Percentiles rank a stretch among this genome's conserved stretches.
Evolutionary conservation across 2,113 vertebrate species (phyloP).

Genomic region (Echinops telfairi): DNA sequence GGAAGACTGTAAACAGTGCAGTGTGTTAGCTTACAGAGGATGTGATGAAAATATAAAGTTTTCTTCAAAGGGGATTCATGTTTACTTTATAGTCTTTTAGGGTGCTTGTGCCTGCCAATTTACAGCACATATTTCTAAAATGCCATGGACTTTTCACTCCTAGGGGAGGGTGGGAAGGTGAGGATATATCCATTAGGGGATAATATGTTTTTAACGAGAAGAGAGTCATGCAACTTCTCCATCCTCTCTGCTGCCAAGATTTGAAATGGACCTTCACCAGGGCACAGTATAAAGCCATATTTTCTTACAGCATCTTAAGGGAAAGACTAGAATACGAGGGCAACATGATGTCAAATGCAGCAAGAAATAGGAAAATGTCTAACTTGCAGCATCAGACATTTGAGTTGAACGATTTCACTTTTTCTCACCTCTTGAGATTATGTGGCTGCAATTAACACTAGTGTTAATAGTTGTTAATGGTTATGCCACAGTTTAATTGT

Average conservation of each 20-base stretch:
- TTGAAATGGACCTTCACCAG: constrained; percentile 72
- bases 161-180: constrained; percentile 77
- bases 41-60: constrained; percentile 89
- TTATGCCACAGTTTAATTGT: not conserved
- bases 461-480: constrained; percentile 34
- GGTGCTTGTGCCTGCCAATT: constrained; percentile 82
- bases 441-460: not conserved
- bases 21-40: constrained; percentile 85
- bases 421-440: constrained; percentile 36
- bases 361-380: constrained; percentile 33
- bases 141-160: constrained; percentile 71
- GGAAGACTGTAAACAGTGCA: constrained; percentile 87
- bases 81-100: constrained; percentile 84
- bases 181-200: constrained; percentile 77
- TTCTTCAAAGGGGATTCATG: constrained; percentile 82
- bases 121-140: constrained; percentile 81
- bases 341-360: constrained; percentile 26
- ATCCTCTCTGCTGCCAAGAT: constrained; percentile 64
- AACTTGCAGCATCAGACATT: not conserved
- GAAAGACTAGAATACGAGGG: not conserved
- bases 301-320: constrained; percentile 56
- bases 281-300: constrained; percentile 55
- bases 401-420: constrained; percentile 32
- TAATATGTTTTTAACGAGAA: constrained; percentile 80
- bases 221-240: constrained; percentile 59